Conservation (phyloP, 1,140 invertebrate genomes). For the Pogonomyrmex californicus region DNA sequence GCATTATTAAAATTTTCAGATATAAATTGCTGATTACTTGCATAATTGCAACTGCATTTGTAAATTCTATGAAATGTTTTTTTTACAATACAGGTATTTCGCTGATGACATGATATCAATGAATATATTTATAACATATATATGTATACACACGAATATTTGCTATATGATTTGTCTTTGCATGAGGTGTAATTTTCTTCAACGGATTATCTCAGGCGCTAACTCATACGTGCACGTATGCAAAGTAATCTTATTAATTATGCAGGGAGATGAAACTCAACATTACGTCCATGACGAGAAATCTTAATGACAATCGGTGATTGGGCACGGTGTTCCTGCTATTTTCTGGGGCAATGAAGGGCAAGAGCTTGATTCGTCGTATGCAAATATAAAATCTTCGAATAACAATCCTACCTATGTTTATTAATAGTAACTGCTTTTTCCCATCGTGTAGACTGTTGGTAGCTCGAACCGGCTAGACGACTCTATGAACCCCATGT, state of each 20-base stretch:
- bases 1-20: not conserved
- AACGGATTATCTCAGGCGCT: conserved; percentile 46
- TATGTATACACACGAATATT: conserved; percentile 7
- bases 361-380: conserved; percentile 10
- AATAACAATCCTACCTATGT: conserved; percentile 70
- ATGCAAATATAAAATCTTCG: conserved; percentile 73
- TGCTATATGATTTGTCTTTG: conserved; percentile 2
- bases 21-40: not conserved
- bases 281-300: conserved; percentile 29
- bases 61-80: not conserved
- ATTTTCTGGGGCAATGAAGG: conserved; percentile 36
- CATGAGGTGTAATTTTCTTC: conserved; percentile 14
- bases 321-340: conserved; percentile 45
- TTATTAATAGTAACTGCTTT: conserved; percentile 72
- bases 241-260: conserved; percentile 65
- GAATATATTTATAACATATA: not conserved
- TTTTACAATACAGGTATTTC: not conserved
- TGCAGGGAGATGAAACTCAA: conserved; percentile 57
- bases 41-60: not conserved
- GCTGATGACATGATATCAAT: not conserved
- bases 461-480: conserved; percentile 63
- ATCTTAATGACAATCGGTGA: conserved; percentile 68
- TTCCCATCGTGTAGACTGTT: conserved; percentile 64
- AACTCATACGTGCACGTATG: conserved; percentile 6
- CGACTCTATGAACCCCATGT: conserved; percentile 66